Evolutionary conservation across 2,888 invertebrate genomes (phyloP).

Genomic region (Protodeltote pygarga): DNA sequence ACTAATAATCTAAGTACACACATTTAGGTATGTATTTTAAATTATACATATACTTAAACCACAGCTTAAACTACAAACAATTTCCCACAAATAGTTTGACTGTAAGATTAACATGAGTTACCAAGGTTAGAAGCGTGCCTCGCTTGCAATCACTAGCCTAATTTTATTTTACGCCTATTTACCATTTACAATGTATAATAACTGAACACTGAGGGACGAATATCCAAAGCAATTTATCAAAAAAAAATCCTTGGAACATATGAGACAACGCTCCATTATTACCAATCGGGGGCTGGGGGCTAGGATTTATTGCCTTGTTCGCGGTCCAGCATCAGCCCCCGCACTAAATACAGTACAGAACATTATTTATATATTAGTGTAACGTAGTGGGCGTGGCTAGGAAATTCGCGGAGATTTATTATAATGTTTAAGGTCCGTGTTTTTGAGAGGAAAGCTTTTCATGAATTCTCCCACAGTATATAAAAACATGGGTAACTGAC

Average conservation of each 20-base stretch:
- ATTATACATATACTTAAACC: too few species aligned
- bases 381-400: conserved; percentile 1
- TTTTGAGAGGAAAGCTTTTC: neutral
- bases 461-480: too few species aligned
- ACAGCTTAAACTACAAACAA: too few species aligned
- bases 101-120: too few species aligned
- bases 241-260: neutral
- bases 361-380: conserved; percentile 45
- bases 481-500: too few species aligned
- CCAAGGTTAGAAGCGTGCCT: too few species aligned
- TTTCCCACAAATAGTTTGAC: too few species aligned
- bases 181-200: conserved; percentile 12
- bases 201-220: too few species aligned
- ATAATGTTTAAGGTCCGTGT: too few species aligned
- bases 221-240: conserved; percentile 4
- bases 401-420: conserved; percentile 7
- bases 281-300: conserved; percentile 37
- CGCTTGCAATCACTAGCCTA: too few species aligned
- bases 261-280: conserved; percentile 22
- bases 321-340: conserved; percentile 30
- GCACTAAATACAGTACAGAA: conserved; percentile 36
- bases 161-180: neutral
- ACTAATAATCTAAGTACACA: too few species aligned
- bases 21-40: too few species aligned
- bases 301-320: conserved; percentile 43